Evolutionary conservation across 53 echinoderm and acorn worm species (phyloP).

Genomic region (Mesocentrotus franciscanus): DNA sequence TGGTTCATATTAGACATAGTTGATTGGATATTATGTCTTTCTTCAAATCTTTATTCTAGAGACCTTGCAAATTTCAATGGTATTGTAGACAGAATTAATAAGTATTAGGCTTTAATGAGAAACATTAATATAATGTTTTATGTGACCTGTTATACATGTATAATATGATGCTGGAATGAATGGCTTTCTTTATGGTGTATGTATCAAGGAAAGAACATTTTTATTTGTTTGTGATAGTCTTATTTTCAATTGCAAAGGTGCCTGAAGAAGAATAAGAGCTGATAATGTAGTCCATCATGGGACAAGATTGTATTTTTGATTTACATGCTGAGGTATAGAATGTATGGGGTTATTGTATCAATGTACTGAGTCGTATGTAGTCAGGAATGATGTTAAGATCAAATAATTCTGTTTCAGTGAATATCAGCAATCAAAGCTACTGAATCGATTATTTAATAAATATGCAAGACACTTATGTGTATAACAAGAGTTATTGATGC

Average conservation of each 20-base stretch:
- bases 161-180: background rate
- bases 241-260: background rate
- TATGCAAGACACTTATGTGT: too few relatives aligned
- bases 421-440: too few relatives aligned
- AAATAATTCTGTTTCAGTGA: background rate
- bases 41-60: background rate
- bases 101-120: background rate
- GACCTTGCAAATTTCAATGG: conserved; percentile 19
- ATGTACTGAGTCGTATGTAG: background rate
- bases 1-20: conserved; percentile 16
- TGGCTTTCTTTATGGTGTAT: background rate
- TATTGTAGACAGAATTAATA: background rate
- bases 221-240: background rate
- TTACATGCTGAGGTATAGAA: background rate
- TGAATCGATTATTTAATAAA: too few relatives aligned
- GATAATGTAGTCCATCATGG: background rate
- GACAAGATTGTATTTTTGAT: background rate
- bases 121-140: background rate
- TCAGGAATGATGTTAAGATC: background rate
- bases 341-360: background rate
- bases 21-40: conserved; percentile 37
- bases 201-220: background rate
- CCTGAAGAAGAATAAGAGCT: background rate
- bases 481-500: too few relatives aligned
- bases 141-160: background rate